phyloP scores from a whole-genome alignment of 2,113 vertebrate genomes.

The Piaya cayana region DNA sequence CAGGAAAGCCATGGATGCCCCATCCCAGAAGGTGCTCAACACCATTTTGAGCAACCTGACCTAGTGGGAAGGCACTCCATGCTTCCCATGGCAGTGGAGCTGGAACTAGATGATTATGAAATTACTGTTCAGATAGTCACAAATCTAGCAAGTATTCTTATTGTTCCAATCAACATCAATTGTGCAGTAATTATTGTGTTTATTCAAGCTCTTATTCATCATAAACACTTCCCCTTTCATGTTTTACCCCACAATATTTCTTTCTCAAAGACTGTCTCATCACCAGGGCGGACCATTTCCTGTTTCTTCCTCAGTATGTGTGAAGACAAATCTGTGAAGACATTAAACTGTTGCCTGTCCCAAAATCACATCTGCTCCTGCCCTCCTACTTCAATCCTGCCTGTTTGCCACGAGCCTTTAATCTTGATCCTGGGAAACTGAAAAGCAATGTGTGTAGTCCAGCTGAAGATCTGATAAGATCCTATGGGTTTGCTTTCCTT shows the following conservation, averaged over 20 bases:
- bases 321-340: not conserved
- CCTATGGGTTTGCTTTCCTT: not conserved
- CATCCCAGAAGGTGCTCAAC: too few relatives aligned
- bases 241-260: not conserved
- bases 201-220: not conserved
- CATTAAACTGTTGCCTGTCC: not conserved
- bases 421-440: not conserved
- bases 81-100: too few relatives aligned
- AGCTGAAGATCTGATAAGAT: not conserved
- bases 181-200: not conserved
- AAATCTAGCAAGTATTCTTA: slow-evolving; percentile 37
- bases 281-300: not conserved
- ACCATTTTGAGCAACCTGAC: too few relatives aligned
- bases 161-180: slow-evolving; percentile 36
- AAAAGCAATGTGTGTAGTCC: not conserved
- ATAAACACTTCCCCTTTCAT: not conserved
- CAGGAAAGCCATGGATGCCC: too few relatives aligned
- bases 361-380: not conserved
- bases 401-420: not conserved
- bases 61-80: too few relatives aligned
- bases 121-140: slow-evolving; percentile 38
- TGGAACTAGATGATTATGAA: not conserved
- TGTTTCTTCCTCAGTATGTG: not conserved
- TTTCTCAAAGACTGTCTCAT: not conserved
- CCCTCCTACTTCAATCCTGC: not conserved